Base-by-base conservation (phyloP, 2,113 vertebrate species). In the Hydropotes inermis region DNA sequence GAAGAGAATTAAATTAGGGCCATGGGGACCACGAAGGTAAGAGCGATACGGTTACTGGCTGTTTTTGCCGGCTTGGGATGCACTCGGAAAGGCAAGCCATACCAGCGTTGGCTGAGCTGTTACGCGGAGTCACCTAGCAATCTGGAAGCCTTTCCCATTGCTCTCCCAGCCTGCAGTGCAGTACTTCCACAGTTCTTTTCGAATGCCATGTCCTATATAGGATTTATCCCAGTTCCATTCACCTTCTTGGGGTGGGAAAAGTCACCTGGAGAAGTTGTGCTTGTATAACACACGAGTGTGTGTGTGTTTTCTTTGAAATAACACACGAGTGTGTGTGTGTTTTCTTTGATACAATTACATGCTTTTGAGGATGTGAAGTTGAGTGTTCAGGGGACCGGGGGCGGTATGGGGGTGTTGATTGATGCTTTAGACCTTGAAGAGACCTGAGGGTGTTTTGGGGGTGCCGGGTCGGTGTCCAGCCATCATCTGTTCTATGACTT, bases 1-100 rank as follows among this genome's bases (percentile, higher is more conserved):
- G n/a, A 27, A 67, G 52, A 76, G 7, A 47, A 79, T 16, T 95
- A 25, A 47, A 36, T 70, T 39, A 25, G 83, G 52, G 60, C 89
- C 81, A 97, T 98, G 97, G 96, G 96, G 81, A 85, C 94, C 16
- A 1, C 16, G 12, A 98, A 95, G 98, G 98, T 98, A 97, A 98
- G 97, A 45, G 6, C 27, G 82, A 36, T 55, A 7, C 3, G 12
- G n/a, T 55, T 52, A 10, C 3, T 28, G 25, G 8, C 33, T 89
- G 23, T 89, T 81, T 97, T 78, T 78, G 85, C 76, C 74, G 43
- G 10, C 52, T 60, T 11, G 87, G 57, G 88, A 30, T 67, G 21
- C 21, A 7, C 39, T 89, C 6, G 6, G 61, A 47, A 61, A 94
- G 82, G 57, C 86, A 10, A 43, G 23, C 55, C 5, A 14, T 47